A percentile compares a stretch with the other conserved stretches of the same genome.
These are phyloP conservation scores for Amblyopsis rosae DNA, from an alignment of 2,113 vertebrate genomes.

Conservation along the genomic window DNA sequence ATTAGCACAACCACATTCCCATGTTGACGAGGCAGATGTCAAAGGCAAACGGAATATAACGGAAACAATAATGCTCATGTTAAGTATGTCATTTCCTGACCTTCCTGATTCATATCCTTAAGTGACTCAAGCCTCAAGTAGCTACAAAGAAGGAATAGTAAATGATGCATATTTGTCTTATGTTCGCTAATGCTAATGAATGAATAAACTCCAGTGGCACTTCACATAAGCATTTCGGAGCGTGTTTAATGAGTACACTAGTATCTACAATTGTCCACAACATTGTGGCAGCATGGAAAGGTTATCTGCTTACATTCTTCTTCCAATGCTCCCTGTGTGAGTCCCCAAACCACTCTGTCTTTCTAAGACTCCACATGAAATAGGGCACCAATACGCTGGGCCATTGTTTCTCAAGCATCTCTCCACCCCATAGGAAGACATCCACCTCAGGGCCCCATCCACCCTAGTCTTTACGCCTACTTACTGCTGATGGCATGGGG, in stretches of 20 bases:
- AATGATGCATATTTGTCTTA: neutral
- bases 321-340: too few species aligned
- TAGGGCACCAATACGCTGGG: too few species aligned
- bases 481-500: neutral
- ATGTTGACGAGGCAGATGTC: constrained; percentile 15
- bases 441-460: constrained; percentile 20
- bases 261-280: too few species aligned
- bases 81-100: constrained; percentile 50
- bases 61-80: constrained; percentile 45
- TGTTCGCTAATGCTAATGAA: too few species aligned
- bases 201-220: too few species aligned
- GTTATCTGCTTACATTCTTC: too few species aligned
- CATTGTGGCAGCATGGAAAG: too few species aligned
- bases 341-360: too few species aligned
- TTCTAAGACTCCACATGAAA: too few species aligned
- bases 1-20: constrained; percentile 24
- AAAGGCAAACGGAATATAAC: constrained; percentile 50
- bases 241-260: too few species aligned
- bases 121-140: constrained; percentile 10
- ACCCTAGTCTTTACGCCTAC: constrained; percentile 24
- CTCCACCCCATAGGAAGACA: constrained; percentile 26
- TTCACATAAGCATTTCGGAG: too few species aligned
- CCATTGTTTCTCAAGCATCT: constrained; percentile 23
- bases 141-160: neutral
- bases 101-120: constrained; percentile 20